Evolutionary conservation across 2,797 vertebrate species (phyloP).

Genomic region (Columba guinea): DNA sequence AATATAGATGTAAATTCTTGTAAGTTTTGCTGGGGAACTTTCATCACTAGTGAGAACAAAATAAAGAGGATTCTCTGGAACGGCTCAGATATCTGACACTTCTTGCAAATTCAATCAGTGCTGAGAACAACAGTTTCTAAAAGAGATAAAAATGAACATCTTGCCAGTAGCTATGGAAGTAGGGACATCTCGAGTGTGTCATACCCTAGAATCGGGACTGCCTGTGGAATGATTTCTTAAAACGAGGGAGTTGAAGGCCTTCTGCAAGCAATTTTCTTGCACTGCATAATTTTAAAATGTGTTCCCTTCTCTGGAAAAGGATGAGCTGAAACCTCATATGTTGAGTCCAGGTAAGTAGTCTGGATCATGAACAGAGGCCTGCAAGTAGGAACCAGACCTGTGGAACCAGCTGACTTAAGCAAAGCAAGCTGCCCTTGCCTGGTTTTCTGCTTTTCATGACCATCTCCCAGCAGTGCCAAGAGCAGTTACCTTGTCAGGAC

Average conservation of each 20-base stretch:
- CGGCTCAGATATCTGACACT: background rate
- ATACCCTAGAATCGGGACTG: background rate
- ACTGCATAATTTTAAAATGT: background rate
- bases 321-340: background rate
- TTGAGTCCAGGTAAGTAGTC: background rate
- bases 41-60: background rate
- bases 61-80: background rate
- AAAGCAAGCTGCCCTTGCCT: background rate
- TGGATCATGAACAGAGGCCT: background rate
- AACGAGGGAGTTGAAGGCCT: background rate
- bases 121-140: background rate
- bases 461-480: background rate
- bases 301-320: background rate
- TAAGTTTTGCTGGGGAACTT: background rate
- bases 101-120: background rate
- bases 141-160: background rate
- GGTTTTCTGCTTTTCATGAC: background rate
- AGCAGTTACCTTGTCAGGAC: background rate
- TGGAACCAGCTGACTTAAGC: background rate
- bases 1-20: background rate
- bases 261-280: background rate
- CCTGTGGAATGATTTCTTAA: background rate
- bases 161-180: background rate
- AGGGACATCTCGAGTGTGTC: background rate
- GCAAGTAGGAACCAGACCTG: background rate